Evolutionary conservation across 2,113 vertebrate genomes (phyloP), one percentile per base, ranked within the genome.

Genomic region (Hystrix brachyura): DNA sequence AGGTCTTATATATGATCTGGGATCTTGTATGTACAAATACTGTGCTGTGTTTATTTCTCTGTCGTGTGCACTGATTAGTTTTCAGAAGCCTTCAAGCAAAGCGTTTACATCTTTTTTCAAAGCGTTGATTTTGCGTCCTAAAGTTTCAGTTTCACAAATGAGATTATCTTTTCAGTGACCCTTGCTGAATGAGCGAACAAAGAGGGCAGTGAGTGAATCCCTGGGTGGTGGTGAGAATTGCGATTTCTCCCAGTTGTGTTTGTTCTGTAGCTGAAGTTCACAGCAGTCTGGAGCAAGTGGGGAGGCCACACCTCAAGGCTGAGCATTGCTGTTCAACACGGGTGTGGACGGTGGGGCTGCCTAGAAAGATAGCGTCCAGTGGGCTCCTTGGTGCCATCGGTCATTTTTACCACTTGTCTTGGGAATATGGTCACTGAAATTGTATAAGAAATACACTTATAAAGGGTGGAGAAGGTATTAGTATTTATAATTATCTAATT

Each of bases 401-500:
- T 69, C 64, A 80, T 65, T 93, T 82, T 84, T n/a, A 79, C 88
- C 15, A 60, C 21, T 82, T 74, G 74, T 60, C 12, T 74, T 32
- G 83, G 43, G 90, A 92, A 80, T 59, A 19, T 32, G 38, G 48
- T 46, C 62, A 64, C 71, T 85, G 13, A 74, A 88, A 80, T 83
- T 94, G 7, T 90, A 87, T 62, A 78, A 29, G 69, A 80, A 69
- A 89, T 64, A 9, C 6, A 94, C 2, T 74, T 93, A 38, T 27
- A 72, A 94, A 84, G 15, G 23, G 29, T 92, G 25, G 59, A 69
- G 57, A 17, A 51, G 3, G 25, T 14, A 46, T 55, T 32, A 65
- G 2, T 87, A 53, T 79, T 92, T 95, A 59, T 43, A 62, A 82
- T 95, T 92, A 62, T 76, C 34, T 43, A 62, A 82, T 95, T 92